phyloP scores from a whole-genome alignment of 2,888 invertebrate species.

The Bellardia bayeri region DNA sequence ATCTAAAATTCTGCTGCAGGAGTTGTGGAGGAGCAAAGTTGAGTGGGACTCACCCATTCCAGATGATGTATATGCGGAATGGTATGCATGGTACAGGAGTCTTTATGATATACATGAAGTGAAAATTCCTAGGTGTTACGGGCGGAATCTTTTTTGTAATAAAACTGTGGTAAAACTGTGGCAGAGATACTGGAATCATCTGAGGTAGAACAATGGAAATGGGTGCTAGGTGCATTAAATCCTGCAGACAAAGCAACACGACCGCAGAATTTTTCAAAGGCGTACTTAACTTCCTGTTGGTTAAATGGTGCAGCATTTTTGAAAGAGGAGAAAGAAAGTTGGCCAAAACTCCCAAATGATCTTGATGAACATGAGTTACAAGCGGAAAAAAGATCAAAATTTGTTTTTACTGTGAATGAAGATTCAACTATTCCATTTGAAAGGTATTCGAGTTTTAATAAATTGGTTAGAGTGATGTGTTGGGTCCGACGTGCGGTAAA shows the following conservation, averaged over 20 bases:
- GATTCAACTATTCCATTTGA: constrained; percentile 35
- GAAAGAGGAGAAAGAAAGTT: neutral
- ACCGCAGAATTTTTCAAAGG: constrained; percentile 42
- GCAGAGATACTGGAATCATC: constrained; percentile 37
- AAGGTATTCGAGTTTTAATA: constrained; percentile 15
- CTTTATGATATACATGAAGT: constrained; percentile 12
- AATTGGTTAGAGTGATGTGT: constrained; percentile 37
- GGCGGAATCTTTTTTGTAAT: neutral
- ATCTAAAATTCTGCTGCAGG: constrained; percentile 66
- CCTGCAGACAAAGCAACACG: constrained; percentile 46
- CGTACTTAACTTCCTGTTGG: constrained; percentile 8
- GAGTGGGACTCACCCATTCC: constrained; percentile 54
- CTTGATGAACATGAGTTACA: constrained; percentile 17
- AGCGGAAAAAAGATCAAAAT: constrained; percentile 24
- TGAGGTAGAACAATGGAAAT: constrained; percentile 30
- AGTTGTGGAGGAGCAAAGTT: too few relatives aligned
- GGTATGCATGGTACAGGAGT: constrained; percentile 47
- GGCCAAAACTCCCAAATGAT: constrained; percentile 33
- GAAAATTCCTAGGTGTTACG: constrained; percentile 31
- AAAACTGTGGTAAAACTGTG: constrained; percentile 12
- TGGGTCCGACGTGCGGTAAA: constrained; percentile 47
- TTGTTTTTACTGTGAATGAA: constrained; percentile 6
- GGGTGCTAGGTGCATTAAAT: constrained; percentile 34
- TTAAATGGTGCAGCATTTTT: constrained; percentile 27
- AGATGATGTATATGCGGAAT: constrained; percentile 51